Evolutionary conservation across 2,113 vertebrate species (phyloP), one percentile per base, ranked within the genome.

Genomic region (Callionymus lyra): DNA sequence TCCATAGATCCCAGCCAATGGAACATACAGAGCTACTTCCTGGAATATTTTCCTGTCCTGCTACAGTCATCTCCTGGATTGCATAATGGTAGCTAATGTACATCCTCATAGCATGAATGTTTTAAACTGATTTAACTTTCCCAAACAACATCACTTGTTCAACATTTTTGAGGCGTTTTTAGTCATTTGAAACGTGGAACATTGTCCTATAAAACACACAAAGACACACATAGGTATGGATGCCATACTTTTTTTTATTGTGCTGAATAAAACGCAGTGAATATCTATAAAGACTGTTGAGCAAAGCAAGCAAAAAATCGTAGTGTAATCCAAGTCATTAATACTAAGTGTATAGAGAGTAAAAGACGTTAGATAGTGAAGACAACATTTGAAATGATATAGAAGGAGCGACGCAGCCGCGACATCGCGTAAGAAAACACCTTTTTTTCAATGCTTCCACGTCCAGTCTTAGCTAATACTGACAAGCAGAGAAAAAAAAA

Each of bases 211-310:
- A 51, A 46, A 31, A n/a, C 40, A 52, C 13, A 19, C 27, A 8
- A n/a, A n/a, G n/a, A n/a, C n/a, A 2, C 19, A 9, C 44, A 70
- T 89, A 5, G 21, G 21, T 86, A 88, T 85, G 89, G 84, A 88
- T 84, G 88, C 82, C 87, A 88, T 87, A 83, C 40, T 50, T 89
- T 86, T 92, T 44, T 86, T 94, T 94, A 96, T 92, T 93, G 89
- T 90, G 89, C 86, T 87, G 87, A 90, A 89, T 87, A 94, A 75
- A 62, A 62, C 78, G 87, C 82, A 83, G 87, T 90, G 84, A 89
- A 89, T 88, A 91, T 83, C 84, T 87, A 88, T 86, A 81, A 85
- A 87, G 88, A 86, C 48, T 82, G 86, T 83, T 84, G 21, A 88
- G 86, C 77, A 91, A n/a, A 90, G 88, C 86, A 90, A 92, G 88